Evolutionary conservation across 1,140 invertebrate species (phyloP).

Genomic region (Diuraphis noxia): DNA sequence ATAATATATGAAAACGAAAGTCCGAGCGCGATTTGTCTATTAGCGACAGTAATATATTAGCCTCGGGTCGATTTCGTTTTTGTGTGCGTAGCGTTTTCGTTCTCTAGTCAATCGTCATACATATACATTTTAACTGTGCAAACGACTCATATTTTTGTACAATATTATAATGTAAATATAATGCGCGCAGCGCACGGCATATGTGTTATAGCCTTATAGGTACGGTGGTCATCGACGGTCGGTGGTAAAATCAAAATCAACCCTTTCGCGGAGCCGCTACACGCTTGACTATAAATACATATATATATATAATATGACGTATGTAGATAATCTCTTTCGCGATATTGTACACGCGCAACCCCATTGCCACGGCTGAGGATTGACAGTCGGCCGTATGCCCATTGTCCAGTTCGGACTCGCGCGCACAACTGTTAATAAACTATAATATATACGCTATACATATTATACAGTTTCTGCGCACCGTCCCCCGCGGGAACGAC

Average conservation of each 20-base stretch:
- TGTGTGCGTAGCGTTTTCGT: background rate
- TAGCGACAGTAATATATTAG: background rate
- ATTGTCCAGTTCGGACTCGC: constrained; percentile 36
- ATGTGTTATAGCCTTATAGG: background rate
- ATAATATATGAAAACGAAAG: constrained; percentile 21
- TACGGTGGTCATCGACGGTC: background rate
- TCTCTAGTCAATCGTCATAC: background rate
- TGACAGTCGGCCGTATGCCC: constrained; percentile 17
- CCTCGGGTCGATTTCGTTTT: background rate
- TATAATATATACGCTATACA: background rate
- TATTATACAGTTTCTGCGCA: background rate
- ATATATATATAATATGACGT: no score
- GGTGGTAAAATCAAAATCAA: background rate
- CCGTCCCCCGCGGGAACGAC: constrained; percentile 7
- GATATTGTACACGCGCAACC: background rate
- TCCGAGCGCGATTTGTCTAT: background rate
- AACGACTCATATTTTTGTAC: background rate
- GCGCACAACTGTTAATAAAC: background rate
- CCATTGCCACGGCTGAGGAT: background rate
- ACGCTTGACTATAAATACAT: background rate
- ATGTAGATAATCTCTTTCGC: background rate
- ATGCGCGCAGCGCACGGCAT: background rate
- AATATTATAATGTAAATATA: background rate
- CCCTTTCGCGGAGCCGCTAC: background rate
- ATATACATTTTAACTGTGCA: background rate